A percentile compares a stretch with the other conserved stretches of the same genome.
Conservation (phyloP, 2,888 invertebrate genomes). For the Campoletis raptor region DNA sequence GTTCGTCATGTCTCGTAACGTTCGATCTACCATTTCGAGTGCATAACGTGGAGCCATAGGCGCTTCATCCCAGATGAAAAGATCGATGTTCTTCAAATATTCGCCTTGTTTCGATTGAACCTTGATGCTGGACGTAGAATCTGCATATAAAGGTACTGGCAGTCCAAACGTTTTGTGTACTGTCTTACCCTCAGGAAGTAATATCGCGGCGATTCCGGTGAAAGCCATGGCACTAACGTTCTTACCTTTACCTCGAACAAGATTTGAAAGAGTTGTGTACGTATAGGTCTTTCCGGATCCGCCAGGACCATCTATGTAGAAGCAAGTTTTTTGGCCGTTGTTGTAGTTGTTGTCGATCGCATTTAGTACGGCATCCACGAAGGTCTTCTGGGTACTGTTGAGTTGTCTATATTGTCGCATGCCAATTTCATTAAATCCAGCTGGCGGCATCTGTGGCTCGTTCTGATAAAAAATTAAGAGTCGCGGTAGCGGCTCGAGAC, state of each 20-base stretch:
- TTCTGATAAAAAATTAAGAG: conserved; percentile 10
- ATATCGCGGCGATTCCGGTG: conserved; percentile 32
- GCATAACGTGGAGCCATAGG: conserved; percentile 66
- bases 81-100: conserved; percentile 60
- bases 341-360: conserved; percentile 19
- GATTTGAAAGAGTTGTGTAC: conserved; percentile 48
- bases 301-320: conserved; percentile 64
- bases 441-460: conserved; percentile 14
- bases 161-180: conserved; percentile 13
- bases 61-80: conserved; percentile 60
- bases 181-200: conserved; percentile 39
- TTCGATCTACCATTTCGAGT: conserved; percentile 68
- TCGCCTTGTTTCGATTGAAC: conserved; percentile 67
- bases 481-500: no score
- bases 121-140: conserved; percentile 68
- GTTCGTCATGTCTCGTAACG: conserved; percentile 70
- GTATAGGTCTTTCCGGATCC: conserved; percentile 9
- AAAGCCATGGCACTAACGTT: conserved; percentile 49
- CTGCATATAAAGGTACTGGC: conserved; percentile 60
- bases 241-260: conserved; percentile 38
- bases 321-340: conserved; percentile 43
- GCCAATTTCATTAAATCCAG: conserved; percentile 35
- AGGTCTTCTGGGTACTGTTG: conserved; percentile 70
- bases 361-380: conserved; percentile 76
- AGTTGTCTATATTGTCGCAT: conserved; percentile 38